Base-by-base conservation (phyloP, 2,797 vertebrate species). In the Acropternis orthonyx region DNA sequence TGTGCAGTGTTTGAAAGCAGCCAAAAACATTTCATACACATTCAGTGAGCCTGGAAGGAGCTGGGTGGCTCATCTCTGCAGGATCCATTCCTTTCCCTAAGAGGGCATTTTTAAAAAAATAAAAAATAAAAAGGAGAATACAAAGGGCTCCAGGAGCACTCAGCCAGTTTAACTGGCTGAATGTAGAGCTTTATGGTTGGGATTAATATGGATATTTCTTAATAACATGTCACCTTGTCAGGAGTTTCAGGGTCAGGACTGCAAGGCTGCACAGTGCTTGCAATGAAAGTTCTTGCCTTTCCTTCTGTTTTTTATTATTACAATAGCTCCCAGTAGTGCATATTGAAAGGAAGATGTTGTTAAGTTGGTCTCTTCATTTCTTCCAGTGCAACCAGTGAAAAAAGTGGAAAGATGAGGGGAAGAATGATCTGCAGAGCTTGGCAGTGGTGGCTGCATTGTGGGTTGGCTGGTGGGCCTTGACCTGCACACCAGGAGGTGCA, bases 181-280 rank as follows among this genome's bases (percentile, higher is more conserved):
- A 87, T 1, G 6, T 15, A 63, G 79, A 6, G 8, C 54, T 94
- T 93, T 86, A 73, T 37, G 52, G 77, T 83, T 67, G 63, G 93
- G 79, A 89, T 92, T 93, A 85, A 80, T 85, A 87, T 65, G 93
- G 80, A 37, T 75, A 66, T 91, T 90, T 69, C 49, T 65, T 48
- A 87, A 81, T 63, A 72, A 91, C 19, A 27, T 88, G 87, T 93
- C 94, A 72, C 93, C 92, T 93, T 88, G 83, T 92, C 92, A 90
- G 74, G 80, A 82, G 62, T 55, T 83, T 67, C 34, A 69, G 61
- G 46, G 59, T 84, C 93, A 77, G 78, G 52, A 75, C 78, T 93
- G 65, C 78, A 75, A 84, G 67, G n/a, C 63, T 82, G 46, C 66
- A 17, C 7, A 6, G 66, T 66, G 67, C 49, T 87, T 77, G 85